Evolutionary conservation across 1,140 invertebrate species (phyloP), one percentile per base, ranked within the genome.

Genomic region (Lepidurus apus): DNA sequence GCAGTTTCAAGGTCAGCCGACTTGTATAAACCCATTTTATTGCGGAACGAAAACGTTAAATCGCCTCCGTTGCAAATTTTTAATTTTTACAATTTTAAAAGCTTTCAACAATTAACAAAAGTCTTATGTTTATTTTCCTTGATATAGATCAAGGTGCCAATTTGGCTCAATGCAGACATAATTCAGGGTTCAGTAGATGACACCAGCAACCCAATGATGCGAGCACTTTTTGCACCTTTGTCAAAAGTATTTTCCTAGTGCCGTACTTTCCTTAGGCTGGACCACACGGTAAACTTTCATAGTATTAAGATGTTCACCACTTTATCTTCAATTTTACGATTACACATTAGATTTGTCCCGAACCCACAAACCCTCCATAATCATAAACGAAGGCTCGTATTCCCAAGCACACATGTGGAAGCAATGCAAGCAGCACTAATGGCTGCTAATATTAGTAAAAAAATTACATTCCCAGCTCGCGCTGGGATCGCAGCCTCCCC

Each of bases 141-240:
- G 43, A 76, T 76, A 13, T 83, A 94, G 91, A 84, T 91, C 74
- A 87, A 85, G 1, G 89, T 91, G 81, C 94, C 93, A 0, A 83
- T 97, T n/a, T 95, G 93, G 91, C 84, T 97, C 74, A 96, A 96
- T 84, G 95, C 95, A 1, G 94, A 97, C 83, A 93, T 97, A 75
- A 84, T 96, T 0, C 83, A 86, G 24, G 95, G 95, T 1, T 94
- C 94, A 0, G 88, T 92, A 10, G 89, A 92, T 78, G 86, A 89
- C 0, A 86, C 84, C 3, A 86, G 83, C 0, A 81, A 82, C 42
- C 89, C 91, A 2, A 90, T 42, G 89, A 95, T 83, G 85, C 91
- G 0, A 85, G 84, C 1, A 82, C 86, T 97, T 97, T 84, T 84
- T 92, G 84, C 80, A 83, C 82, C 43, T 87, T 82, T 80, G 87